Evolutionary conservation across 2,888 invertebrate genomes (phyloP).

Genomic region (Synergus itoensis): DNA sequence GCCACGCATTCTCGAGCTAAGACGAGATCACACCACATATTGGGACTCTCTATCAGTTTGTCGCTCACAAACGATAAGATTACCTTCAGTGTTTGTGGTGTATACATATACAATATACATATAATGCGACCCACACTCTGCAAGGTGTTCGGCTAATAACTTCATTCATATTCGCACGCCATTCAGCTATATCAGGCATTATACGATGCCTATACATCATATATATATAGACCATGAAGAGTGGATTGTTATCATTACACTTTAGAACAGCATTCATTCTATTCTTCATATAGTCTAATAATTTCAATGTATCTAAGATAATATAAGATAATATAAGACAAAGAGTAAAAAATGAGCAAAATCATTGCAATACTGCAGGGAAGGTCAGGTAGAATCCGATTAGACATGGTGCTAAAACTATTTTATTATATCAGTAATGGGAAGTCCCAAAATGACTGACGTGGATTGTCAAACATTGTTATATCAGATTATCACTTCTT

Average conservation of each 20-base stretch:
- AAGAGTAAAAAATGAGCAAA: neutral
- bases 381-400: neutral
- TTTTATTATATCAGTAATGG: neutral
- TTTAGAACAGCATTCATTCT: neutral
- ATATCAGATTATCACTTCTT: neutral
- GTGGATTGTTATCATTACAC: neutral
- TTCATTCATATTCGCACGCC: slow-evolving; percentile 15
- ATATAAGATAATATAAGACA: neutral
- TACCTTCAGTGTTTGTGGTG: neutral
- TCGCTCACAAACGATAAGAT: slow-evolving; percentile 25
- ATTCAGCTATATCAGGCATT: neutral
- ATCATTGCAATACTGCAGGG: neutral
- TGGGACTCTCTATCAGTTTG: slow-evolving; percentile 16
- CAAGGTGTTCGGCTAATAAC: neutral
- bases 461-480: neutral
- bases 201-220: neutral
- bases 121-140: slow-evolving; percentile 3
- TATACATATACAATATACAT: neutral
- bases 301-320: too few relatives aligned
- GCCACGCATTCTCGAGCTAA: neutral
- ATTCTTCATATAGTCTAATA: neutral
- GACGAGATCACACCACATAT: slow-evolving; percentile 14
- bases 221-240: neutral
- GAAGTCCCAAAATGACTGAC: neutral
- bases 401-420: neutral